These are phyloP conservation scores for Bungarus multicinctus DNA, from an alignment of 2,113 vertebrate genomes.

Conservation along the genomic window DNA sequence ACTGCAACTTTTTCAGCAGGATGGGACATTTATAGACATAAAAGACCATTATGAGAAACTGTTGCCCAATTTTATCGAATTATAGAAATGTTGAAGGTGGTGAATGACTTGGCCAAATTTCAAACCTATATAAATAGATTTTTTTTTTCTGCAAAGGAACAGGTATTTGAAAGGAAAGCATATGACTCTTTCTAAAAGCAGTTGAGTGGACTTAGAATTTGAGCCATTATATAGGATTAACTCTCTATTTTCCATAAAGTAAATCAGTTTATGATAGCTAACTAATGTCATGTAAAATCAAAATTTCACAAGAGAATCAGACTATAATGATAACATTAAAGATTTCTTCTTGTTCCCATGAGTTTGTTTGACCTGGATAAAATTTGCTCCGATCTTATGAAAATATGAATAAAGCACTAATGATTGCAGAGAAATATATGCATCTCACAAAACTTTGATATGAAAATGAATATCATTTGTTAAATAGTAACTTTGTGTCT, in stretches of 20 bases:
- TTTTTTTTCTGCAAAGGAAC: not conserved
- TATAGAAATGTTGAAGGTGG: not conserved
- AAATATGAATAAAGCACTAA: not conserved
- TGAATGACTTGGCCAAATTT: not conserved
- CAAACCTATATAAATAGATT: not conserved
- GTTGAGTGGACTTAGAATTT: not conserved
- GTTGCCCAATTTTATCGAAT: not conserved
- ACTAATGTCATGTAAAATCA: not conserved
- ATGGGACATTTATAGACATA: not conserved
- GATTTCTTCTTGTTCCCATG: not conserved
- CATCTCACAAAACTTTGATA: not conserved
- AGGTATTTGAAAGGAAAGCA: not conserved
- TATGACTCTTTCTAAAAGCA: not conserved
- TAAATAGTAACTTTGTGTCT: not conserved
- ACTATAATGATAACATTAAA: not conserved
- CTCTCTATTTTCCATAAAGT: not conserved
- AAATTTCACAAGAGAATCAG: not conserved
- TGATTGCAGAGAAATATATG: not conserved
- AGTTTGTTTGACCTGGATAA: not conserved
- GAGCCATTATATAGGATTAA: not conserved
- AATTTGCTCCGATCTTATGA: not conserved
- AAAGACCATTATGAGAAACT: not conserved
- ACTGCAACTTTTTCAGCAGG: not conserved
- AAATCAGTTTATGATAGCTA: not conserved
- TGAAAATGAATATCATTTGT: not conserved